A percentile compares a stretch with the other conserved stretches of the same genome.
phyloP scores from a whole-genome alignment of 2,888 invertebrate genomes.

The Busseola fusca region DNA sequence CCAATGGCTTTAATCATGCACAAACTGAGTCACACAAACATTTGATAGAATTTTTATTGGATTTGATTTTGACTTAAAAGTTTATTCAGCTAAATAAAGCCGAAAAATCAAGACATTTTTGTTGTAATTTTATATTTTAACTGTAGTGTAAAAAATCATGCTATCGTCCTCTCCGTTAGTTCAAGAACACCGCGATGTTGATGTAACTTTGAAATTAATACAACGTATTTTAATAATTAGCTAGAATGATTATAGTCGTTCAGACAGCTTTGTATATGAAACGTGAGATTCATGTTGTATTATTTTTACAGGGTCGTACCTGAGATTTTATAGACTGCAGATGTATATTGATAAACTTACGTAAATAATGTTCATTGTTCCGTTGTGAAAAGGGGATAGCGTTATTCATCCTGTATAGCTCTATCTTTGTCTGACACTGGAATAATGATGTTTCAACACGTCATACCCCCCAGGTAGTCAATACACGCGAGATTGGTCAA shows the following conservation, averaged over 20 bases:
- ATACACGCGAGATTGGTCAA: conserved; percentile 10
- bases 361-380: conserved; percentile 42
- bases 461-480: conserved; percentile 24
- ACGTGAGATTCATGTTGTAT: conserved; percentile 49
- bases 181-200: conserved; percentile 35
- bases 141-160: conserved; percentile 10
- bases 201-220: conserved; percentile 40
- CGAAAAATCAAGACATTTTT: conserved; percentile 12
- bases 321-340: conserved; percentile 60
- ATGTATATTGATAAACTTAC: conserved; percentile 53
- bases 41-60: conserved; percentile 60
- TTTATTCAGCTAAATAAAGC: not conserved
- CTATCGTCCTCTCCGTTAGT: conserved; percentile 4
- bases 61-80: conserved; percentile 11
- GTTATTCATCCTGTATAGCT: no score
- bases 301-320: conserved; percentile 62
- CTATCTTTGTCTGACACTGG: no score
- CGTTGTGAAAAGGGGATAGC: no score
- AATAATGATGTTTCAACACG: no score
- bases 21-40: conserved; percentile 77
- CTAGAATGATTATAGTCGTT: conserved; percentile 37
- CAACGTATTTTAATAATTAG: conserved; percentile 44
- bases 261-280: conserved; percentile 45
- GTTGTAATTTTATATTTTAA: conserved; percentile 12
- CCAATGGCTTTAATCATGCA: conserved; percentile 83